Evolutionary conservation across 1,140 invertebrate species (phyloP), one percentile per base, ranked within the genome.

Genomic region (Temnothorax longispinosus): DNA sequence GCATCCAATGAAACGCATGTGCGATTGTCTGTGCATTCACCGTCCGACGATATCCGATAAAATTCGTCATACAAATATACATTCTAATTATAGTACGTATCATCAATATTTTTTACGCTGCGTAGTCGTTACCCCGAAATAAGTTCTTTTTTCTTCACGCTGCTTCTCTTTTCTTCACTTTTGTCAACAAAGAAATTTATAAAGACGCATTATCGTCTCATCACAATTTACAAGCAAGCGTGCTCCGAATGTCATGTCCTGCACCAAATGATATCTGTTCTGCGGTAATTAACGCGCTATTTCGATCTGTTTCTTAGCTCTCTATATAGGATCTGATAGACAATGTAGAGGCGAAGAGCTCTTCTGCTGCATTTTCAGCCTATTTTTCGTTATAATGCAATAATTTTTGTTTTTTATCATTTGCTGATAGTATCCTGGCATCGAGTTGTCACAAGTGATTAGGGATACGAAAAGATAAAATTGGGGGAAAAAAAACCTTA

Each of bases 211-310:
- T 89, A 89, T 89, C 72, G 50, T 50, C 4, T 21, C 21, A 21
- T 27, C 13, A 56, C 32, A 60, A 84, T 69, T 69, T 21, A 52
- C 32, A 71, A 88, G 62, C 62, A 65, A 47, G 54, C 21, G 10
- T 27, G 7, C 7, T 38, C n/a, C 13, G 52, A 88, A 82, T 72
- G 69, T 82, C 75, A 76, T 62, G 47, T 58, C 38, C 21, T 21
- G 21, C 35, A 60, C 21, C 56, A 67, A 69, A 81, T 69, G 44
- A 76, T 77, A 62, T 88, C 50, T 64, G 27, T 69, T 86, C 58
- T 47, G 10, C 80, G 41, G 18, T 89, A 85, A 87, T 89, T 87
- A 87, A 89, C 8, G 58, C 80, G 35, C 58, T 85, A 88, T 85
- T 89, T 58, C 54, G 11, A 88, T 62, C n/a, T 54, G 50, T 38